Evolutionary conservation across 2,797 vertebrate species (phyloP).

Genomic region (Danionella dracula): DNA sequence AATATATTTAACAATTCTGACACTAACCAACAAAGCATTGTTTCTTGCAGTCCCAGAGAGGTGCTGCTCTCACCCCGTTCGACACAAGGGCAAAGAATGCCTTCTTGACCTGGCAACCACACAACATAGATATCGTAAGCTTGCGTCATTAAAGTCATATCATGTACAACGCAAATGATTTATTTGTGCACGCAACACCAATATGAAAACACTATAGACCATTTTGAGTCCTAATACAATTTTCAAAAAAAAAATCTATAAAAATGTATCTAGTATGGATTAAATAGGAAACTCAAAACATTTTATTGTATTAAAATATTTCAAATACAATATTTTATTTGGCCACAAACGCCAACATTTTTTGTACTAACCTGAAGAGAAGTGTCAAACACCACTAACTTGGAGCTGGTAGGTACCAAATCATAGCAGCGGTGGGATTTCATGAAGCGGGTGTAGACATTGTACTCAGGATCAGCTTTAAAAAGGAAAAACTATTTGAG

Average conservation of each 20-base stretch:
- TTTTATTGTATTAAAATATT: too few species aligned
- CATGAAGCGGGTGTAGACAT: slow-evolving; percentile 92
- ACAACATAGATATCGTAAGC: not conserved
- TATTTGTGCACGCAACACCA: not conserved
- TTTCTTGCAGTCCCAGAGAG: slow-evolving; percentile 95
- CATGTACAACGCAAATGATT: not conserved
- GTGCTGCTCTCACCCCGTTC: slow-evolving; percentile 92
- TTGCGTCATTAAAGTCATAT: not conserved
- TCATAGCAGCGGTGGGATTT: slow-evolving; percentile 95
- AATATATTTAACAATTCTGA: not conserved
- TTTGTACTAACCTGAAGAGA: slow-evolving; percentile 80
- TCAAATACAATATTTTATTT: too few species aligned
- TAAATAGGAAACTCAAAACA: too few species aligned
- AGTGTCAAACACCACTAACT: slow-evolving; percentile 94
- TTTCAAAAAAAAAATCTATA: not conserved
- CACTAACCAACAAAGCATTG: slow-evolving; percentile 92
- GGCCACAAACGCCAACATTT: too few species aligned
- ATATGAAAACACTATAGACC: not conserved
- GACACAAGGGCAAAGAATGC: slow-evolving; percentile 96
- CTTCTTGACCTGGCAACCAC: slow-evolving; percentile 83
- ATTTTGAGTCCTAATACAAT: too few species aligned
- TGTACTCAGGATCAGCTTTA: slow-evolving; percentile 70
- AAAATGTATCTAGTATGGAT: too few species aligned
- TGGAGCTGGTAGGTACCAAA: slow-evolving; percentile 95
- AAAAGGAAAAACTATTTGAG: not conserved